Evolutionary conservation across 2,113 vertebrate species (phyloP), one percentile per base, ranked within the genome.

Genomic region (Nycticebus coucang): DNA sequence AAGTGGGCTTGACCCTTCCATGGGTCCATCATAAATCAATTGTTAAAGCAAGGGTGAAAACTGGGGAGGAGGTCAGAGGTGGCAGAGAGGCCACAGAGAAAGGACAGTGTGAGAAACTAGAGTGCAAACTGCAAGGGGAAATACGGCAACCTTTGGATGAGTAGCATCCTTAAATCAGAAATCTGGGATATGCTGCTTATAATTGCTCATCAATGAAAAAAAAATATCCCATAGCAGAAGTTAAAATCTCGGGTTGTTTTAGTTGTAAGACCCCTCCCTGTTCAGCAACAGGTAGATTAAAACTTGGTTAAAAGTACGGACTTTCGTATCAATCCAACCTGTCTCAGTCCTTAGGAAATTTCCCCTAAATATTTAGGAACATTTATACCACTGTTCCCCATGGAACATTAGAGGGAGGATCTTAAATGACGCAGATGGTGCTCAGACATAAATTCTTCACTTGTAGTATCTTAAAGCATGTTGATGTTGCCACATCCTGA

Each of bases 1-100:
- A 99, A 99, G 98, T 97, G 96, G 98, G 98, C 98, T 98, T 98
- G 98, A 99, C 99, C 99, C 93, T 98, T 99, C 98, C 98, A 96
- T 82, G 85, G 98, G 98, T 97, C 98, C 96, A 21, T 98, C 98
- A 98, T 99, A 99, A 99, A 99, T 99, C 99, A 99, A 97, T 98
- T 98, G 98, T 98, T 98, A 99, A 99, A 98, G 98, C 97, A 97
- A 98, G 98, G 98, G 98, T 98, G 98, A 98, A 98, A 98, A 98
- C 98, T 98, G 98, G 96, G 94, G 98, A 98, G 97, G 98, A 98
- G 98, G 98, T 98, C 98, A 98, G 98, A 98, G 98, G 98, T 98
- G 98, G 98, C 97, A 97, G 96, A 97, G 98, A 98, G 98, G 98
- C 98, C 98, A 98, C 96, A 93, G 97, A 98, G 98, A 97, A 98